phyloP scores from a whole-genome alignment of 2,113 vertebrate species.

The Hucho hucho region DNA sequence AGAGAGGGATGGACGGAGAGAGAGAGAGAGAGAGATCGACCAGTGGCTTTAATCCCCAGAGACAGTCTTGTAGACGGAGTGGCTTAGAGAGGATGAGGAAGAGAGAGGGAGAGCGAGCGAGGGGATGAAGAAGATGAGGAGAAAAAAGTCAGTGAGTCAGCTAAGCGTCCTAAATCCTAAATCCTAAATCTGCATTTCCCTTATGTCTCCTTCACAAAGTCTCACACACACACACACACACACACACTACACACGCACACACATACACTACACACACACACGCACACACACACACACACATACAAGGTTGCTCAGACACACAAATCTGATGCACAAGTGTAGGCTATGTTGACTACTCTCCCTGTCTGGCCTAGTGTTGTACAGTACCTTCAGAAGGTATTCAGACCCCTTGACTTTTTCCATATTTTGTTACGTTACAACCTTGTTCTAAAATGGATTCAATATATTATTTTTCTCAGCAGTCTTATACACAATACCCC shows the following conservation, averaged over 20 bases:
- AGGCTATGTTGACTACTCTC: background rate
- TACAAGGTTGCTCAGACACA: background rate
- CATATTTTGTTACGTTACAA: too few species aligned
- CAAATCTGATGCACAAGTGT: too few species aligned
- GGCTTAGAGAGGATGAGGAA: constrained; percentile 2
- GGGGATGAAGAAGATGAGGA: constrained; percentile 4
- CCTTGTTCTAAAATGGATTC: too few species aligned
- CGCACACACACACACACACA: too few species aligned
- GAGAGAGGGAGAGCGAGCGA: background rate
- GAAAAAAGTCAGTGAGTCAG: constrained; percentile 23
- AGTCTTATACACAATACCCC: background rate
- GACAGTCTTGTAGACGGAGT: too few species aligned
- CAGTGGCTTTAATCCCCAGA: too few species aligned
- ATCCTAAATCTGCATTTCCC: constrained; percentile 13
- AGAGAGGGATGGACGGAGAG: too few species aligned
- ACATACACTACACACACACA: too few species aligned
- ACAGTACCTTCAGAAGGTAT: background rate
- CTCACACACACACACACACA: background rate
- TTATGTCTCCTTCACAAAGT: background rate
- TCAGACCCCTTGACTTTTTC: too few species aligned
- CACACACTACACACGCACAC: too few species aligned
- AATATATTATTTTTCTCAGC: too few species aligned
- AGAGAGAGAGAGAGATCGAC: too few species aligned
- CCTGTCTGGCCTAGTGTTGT: background rate
- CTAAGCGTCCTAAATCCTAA: constrained; percentile 14